Evolutionary conservation across 2,113 vertebrate genomes (phyloP).

Genomic region (Macroglossus sobrinus): DNA sequence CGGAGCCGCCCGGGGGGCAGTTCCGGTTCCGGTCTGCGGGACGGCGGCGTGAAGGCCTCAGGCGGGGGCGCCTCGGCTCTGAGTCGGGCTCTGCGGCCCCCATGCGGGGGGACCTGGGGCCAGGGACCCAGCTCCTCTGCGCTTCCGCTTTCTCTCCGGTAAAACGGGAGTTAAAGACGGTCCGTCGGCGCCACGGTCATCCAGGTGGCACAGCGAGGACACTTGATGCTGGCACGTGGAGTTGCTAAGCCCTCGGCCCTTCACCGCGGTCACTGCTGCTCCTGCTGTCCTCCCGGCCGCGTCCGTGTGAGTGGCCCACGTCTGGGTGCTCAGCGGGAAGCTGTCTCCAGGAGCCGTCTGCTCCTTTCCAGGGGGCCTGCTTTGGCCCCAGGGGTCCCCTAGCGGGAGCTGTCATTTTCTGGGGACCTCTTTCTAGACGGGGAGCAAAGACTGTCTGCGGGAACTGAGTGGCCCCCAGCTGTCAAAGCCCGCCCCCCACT

Average conservation of each 20-base stretch:
- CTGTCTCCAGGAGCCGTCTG: background rate
- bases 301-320: rapidly evolving
- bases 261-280: rapidly evolving
- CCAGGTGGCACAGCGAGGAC: rapidly evolving
- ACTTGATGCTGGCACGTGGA: rapidly evolving
- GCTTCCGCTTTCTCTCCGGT: background rate
- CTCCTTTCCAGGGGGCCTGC: background rate
- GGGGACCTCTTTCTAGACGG: background rate
- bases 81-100: background rate
- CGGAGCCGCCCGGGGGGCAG: background rate
- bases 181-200: rapidly evolving
- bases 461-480: rapidly evolving
- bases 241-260: rapidly evolving
- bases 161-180: background rate
- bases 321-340: rapidly evolving
- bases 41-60: background rate
- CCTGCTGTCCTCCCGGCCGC: rapidly evolving
- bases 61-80: background rate
- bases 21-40: background rate
- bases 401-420: background rate
- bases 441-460: background rate
- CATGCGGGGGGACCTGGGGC: background rate
- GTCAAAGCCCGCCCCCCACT: rapidly evolving
- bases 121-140: too few species aligned
- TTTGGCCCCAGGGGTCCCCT: rapidly evolving